Conservation (phyloP, 2,113 vertebrate species). For the Geothlypis trichas region DNA sequence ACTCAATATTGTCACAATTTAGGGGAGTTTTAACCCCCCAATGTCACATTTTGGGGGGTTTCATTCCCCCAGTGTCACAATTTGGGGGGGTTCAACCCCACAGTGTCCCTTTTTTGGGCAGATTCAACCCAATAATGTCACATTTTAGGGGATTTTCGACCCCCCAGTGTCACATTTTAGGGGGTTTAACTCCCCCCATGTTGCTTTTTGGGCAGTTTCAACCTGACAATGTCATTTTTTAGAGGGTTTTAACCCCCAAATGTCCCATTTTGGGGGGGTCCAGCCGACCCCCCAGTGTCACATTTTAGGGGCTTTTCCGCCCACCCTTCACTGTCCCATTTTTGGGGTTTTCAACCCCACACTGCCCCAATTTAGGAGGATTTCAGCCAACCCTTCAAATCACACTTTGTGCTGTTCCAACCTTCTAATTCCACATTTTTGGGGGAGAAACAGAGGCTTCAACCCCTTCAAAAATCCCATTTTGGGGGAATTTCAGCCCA, state of each 20-base stretch:
- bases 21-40: fast-evolving
- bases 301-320: not conserved
- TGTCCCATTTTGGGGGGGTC: not conserved
- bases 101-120: not conserved
- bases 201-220: not conserved
- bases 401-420: not conserved
- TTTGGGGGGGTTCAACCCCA: not conserved
- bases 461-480: fast-evolving
- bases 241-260: not conserved
- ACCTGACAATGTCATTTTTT: not conserved
- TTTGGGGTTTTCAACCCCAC: not conserved
- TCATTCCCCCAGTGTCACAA: too few relatives aligned
- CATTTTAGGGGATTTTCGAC: too few relatives aligned
- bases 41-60: not conserved
- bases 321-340: not conserved
- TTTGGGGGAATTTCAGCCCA: not conserved
- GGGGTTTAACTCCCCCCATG: fast-evolving
- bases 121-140: too few relatives aligned
- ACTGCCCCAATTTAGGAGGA: not conserved
- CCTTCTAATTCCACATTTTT: too few relatives aligned
- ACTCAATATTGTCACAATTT: not conserved
- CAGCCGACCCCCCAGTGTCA: too few relatives aligned
- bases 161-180: too few relatives aligned
- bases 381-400: not conserved
- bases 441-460: fast-evolving